Evolutionary conservation across 2,113 vertebrate species (phyloP).

Genomic region (Meriones unguiculatus): DNA sequence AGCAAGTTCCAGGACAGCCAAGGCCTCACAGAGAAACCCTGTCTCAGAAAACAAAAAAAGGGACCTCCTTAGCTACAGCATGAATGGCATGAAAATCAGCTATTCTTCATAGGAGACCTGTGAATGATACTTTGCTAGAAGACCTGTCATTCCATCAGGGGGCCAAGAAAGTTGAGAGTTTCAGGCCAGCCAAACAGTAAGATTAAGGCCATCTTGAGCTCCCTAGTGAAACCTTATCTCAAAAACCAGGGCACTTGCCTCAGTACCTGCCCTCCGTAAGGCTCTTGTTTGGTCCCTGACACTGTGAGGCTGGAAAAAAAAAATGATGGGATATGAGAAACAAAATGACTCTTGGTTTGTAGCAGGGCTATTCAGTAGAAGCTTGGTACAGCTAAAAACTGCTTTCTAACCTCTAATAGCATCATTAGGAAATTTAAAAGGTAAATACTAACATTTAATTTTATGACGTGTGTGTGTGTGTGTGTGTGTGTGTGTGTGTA

Average conservation of each 20-base stretch:
- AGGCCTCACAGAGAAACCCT: neutral
- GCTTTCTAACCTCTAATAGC: constrained; percentile 19
- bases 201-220: neutral
- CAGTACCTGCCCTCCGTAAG: neutral
- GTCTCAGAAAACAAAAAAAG: neutral
- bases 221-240: neutral
- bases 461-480: neutral
- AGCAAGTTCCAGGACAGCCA: neutral
- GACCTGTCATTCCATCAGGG: neutral
- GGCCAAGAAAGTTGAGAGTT: neutral
- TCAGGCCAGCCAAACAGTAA: neutral
- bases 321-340: neutral
- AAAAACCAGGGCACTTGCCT: neutral
- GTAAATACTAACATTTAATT: neutral
- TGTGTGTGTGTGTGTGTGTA: neutral
- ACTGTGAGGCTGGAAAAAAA: neutral
- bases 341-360: neutral
- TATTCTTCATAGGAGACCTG: neutral
- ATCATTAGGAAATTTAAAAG: constrained; percentile 5
- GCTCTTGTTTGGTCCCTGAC: neutral
- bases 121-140: neutral
- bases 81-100: constrained; percentile 4
- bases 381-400: neutral
- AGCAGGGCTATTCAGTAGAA: neutral
- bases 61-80: neutral